Evolutionary conservation across 2,113 vertebrate genomes (phyloP), one percentile per base, ranked within the genome.

Genomic region (Corydoras maculifer): DNA sequence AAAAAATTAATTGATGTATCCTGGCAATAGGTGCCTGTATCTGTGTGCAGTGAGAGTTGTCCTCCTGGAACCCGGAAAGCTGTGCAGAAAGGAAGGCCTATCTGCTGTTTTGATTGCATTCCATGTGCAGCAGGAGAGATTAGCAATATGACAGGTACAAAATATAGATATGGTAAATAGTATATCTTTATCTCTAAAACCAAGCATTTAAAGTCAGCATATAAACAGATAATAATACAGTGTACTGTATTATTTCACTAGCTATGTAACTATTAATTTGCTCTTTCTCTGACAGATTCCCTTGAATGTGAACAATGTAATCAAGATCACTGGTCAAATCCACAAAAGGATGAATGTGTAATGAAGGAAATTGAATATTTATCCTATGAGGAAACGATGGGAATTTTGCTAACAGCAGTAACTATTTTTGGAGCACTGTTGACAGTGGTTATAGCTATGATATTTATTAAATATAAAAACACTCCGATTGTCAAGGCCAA

Each of bases 41-140:
- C 79, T 30, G 49, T 79, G 31, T 82, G 81, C 70, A 80, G 79
- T 82, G 75, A 79, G 58, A 80, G 75, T 31, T 82, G 81, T 7
- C 73, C 60, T 14, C 70, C 75, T 59, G 81, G 81, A 7, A 79
- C 73, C 53, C 67, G 81, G 25, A 80, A 82, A 18, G 77, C 79
- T 48, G 70, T 64, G 6, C 73, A 79, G 68, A 74, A 77, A 75
- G 79, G 81, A 70, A 80, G 63, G 31, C 79, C 73, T n/a, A 51
- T 79, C 18, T 83, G 82, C 57, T 83, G 82, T 62, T 82, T 75
- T 76, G 80, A 83, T 75, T 83, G 82, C 49, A 76, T 83, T 43
- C 75, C 74, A 55, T 83, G 82, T 71, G 77, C 79, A 51, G 79
- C 76, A 61, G 82, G 79, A 62, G 79, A 83, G 54, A 80, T 81